phyloP scores from a whole-genome alignment of 2,888 invertebrate species.

The Charanyca ferruginea region DNA sequence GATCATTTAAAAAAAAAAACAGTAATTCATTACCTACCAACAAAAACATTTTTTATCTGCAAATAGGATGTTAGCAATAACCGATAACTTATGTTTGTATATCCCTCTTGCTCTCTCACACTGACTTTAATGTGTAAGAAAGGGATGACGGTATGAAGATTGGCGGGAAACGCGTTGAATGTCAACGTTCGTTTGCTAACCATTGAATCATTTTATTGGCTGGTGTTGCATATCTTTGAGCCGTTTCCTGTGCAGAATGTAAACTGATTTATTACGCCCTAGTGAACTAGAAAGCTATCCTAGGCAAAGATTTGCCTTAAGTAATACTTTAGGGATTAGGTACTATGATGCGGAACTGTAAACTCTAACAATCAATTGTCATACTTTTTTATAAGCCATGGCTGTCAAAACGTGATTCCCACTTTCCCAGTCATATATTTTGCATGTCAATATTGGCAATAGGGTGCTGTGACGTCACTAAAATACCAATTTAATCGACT shows the following conservation, averaged over 20 bases:
- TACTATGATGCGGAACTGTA: no score
- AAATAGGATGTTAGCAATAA: constrained; percentile 60
- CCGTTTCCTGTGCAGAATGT: constrained; percentile 53
- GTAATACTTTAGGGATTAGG: no score
- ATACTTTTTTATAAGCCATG: no score
- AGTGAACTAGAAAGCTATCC: constrained; percentile 36
- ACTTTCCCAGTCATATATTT: no score
- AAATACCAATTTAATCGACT: no score
- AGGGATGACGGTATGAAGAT: constrained; percentile 25
- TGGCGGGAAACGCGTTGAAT: constrained; percentile 56
- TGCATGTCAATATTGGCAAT: no score
- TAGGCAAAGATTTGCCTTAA: no score
- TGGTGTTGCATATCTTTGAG: constrained; percentile 41
- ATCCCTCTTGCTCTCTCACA: constrained; percentile 37
- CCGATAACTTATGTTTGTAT: constrained; percentile 59
- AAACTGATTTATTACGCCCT: constrained; percentile 28
- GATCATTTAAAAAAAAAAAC: constrained; percentile 23
- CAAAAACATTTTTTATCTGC: constrained; percentile 55
- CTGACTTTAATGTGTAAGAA: constrained; percentile 21
- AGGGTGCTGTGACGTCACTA: no score
- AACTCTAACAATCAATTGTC: no score
- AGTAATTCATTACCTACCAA: background rate
- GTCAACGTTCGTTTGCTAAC: constrained; percentile 52
- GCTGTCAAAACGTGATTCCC: no score
- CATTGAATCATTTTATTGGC: constrained; percentile 51